Evolutionary conservation across 2,113 vertebrate genomes (phyloP).

Genomic region (Gorilla gorilla): DNA sequence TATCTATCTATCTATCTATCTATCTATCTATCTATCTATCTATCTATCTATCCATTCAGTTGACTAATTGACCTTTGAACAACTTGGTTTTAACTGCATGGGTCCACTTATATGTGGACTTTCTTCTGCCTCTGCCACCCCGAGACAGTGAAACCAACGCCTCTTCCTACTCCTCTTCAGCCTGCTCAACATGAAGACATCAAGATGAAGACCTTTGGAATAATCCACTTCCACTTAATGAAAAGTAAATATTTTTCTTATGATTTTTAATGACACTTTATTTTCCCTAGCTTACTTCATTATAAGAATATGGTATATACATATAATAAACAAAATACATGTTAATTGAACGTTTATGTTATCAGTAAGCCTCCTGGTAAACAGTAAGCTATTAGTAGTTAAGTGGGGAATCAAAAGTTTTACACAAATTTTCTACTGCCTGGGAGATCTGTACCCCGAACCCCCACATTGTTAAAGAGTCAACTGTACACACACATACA

Average conservation of each 20-base stretch:
- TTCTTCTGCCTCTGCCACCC: neutral
- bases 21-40: too few relatives aligned
- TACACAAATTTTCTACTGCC: neutral
- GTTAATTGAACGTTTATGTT: neutral
- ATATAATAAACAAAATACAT: neutral
- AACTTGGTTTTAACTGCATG: neutral
- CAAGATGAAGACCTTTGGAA: neutral
- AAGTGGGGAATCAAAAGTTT: neutral
- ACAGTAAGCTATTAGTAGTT: neutral
- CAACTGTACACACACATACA: neutral
- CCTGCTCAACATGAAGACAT: neutral
- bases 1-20: too few relatives aligned
- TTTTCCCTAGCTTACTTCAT: neutral
- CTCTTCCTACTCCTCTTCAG: neutral
- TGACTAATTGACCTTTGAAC: neutral
- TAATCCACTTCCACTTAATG: neutral
- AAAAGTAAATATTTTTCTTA: neutral
- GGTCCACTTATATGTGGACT: neutral
- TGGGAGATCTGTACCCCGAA: neutral
- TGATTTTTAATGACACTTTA: neutral
- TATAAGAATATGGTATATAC: neutral
- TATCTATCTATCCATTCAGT: neutral
- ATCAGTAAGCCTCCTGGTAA: neutral
- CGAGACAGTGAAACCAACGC: neutral
- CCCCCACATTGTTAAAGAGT: neutral